Percentiles rank a stretch among this genome's conserved stretches.
Evolutionary conservation across 2,113 vertebrate genomes (phyloP).

Genomic region (Thymallus thymallus): DNA sequence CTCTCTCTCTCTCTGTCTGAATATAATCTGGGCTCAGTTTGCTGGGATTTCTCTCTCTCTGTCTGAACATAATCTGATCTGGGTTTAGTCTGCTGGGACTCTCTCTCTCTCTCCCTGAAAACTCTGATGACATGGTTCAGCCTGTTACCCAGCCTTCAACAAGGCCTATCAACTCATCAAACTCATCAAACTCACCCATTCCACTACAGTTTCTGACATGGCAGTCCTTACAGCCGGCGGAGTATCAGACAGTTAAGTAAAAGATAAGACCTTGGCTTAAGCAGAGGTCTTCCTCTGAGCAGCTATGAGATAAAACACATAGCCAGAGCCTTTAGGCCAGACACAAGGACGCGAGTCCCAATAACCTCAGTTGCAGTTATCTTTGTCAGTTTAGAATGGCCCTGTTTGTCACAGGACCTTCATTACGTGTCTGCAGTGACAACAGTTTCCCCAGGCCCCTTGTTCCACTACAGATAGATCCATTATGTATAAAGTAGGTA

Average conservation of each 20-base stretch:
- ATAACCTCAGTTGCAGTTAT: neutral
- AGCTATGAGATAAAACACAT: too few relatives aligned
- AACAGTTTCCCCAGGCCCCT: neutral
- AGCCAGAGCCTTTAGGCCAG: too few relatives aligned
- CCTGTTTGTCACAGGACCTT: neutral
- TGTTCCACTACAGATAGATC: neutral
- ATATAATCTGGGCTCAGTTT: neutral
- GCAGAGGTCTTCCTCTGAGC: neutral
- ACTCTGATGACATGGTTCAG: neutral
- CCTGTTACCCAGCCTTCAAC: neutral
- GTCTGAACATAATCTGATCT: too few relatives aligned
- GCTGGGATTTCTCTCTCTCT: neutral
- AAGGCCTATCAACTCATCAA: neutral
- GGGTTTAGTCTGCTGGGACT: too few relatives aligned
- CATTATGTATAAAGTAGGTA: conserved; percentile 1
- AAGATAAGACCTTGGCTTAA: conserved; percentile 19
- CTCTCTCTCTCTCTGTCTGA: too few relatives aligned
- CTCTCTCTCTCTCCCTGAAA: neutral
- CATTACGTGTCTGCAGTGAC: neutral
- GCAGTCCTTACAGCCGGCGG: neutral
- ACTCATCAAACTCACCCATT: too few relatives aligned
- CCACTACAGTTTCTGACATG: too few relatives aligned
- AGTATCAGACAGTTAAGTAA: conserved; percentile 20
- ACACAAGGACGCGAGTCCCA: too few relatives aligned
- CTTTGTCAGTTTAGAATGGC: neutral